Evolutionary conservation across 2,888 invertebrate genomes (phyloP).

Genomic region (Xanthia icteritia): DNA sequence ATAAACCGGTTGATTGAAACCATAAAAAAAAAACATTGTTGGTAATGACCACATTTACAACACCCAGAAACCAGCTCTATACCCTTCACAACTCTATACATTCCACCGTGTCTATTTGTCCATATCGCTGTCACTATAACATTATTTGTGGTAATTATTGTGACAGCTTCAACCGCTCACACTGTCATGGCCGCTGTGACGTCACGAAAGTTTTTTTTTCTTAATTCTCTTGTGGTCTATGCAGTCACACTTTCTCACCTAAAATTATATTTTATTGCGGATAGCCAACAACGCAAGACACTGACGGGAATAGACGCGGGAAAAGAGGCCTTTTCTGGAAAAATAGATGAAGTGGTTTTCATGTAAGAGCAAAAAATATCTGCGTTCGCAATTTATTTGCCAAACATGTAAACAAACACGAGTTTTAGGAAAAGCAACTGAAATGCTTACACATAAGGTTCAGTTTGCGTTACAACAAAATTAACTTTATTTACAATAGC

Average conservation of each 20-base stretch:
- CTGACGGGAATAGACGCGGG: too few relatives aligned
- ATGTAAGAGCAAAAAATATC: not conserved
- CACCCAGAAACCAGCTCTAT: slow-evolving; percentile 29
- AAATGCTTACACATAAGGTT: too few relatives aligned
- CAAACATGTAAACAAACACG: too few relatives aligned
- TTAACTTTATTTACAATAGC: too few relatives aligned
- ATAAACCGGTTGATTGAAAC: not conserved
- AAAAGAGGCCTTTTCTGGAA: not conserved
- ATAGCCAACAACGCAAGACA: not conserved
- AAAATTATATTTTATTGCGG: not conserved
- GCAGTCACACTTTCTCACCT: slow-evolving; percentile 13
- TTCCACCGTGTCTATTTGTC: slow-evolving; percentile 66
- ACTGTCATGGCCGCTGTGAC: slow-evolving; percentile 58
- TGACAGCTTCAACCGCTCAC: slow-evolving; percentile 76
- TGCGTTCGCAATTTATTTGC: too few relatives aligned
- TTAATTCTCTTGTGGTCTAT: slow-evolving; percentile 5
- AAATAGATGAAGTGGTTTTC: not conserved
- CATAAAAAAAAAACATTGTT: too few relatives aligned
- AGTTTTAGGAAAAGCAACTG: too few relatives aligned
- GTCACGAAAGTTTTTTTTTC: slow-evolving; percentile 30
- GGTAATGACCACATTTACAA: not conserved
- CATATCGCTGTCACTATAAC: slow-evolving; percentile 77
- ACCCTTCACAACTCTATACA: slow-evolving; percentile 54
- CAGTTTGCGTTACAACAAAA: too few relatives aligned
- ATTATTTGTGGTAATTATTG: slow-evolving; percentile 82